Evolutionary conservation across 2,797 vertebrate genomes (phyloP).

Genomic region (Carduelis carduelis): DNA sequence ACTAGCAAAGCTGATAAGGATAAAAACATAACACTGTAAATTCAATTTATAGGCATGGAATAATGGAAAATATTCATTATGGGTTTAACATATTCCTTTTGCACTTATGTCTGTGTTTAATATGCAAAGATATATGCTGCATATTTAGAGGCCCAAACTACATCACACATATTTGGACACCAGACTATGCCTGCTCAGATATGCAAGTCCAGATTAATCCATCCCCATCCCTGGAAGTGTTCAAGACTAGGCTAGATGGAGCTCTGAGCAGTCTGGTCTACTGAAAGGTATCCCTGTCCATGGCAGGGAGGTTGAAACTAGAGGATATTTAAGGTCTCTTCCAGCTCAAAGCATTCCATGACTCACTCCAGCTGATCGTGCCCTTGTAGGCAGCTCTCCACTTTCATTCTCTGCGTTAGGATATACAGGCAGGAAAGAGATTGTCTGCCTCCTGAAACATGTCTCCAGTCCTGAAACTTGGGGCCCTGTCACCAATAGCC

Average conservation of each 20-base stretch:
- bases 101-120: background rate
- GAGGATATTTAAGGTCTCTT: background rate
- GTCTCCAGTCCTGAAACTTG: background rate
- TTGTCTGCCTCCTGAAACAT: background rate
- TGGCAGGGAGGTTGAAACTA: background rate
- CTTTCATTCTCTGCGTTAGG: background rate
- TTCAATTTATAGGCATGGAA: background rate
- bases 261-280: background rate
- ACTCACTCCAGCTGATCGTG: fast-evolving
- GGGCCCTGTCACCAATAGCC: background rate
- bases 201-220: background rate
- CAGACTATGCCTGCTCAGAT: background rate
- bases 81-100: background rate
- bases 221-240: background rate
- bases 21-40: background rate
- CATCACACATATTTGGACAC: background rate
- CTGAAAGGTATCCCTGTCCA: background rate
- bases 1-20: background rate
- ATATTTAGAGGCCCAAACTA: background rate
- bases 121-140: background rate
- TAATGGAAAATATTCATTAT: background rate
- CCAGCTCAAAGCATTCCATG: background rate
- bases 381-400: background rate
- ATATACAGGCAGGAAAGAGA: background rate
- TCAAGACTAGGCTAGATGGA: background rate